A percentile compares a stretch with the other conserved stretches of the same genome.
Evolutionary conservation across 2,888 invertebrate genomes (phyloP).

Genomic region (Sepiola atlantica): DNA sequence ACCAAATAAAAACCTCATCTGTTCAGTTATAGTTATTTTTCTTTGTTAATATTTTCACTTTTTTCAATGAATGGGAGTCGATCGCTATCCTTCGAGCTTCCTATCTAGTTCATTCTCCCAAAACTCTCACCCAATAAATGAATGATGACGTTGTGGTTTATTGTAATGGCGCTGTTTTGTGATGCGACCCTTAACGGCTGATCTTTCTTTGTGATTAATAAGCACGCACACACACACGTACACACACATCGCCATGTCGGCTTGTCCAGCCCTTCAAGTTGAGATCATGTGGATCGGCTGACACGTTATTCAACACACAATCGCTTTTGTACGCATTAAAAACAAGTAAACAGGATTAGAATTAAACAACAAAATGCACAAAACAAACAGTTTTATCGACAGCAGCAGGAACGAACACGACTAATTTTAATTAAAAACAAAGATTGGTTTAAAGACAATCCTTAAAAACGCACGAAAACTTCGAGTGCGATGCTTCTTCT

Average conservation of each 20-base stretch:
- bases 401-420: not conserved
- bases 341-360: not conserved
- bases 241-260: not conserved
- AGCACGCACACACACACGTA: not conserved
- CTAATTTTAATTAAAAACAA: not conserved
- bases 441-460: not conserved
- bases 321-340: not conserved
- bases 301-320: not conserved
- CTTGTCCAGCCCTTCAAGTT: not conserved
- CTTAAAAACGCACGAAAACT: too few species aligned
- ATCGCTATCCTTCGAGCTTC: too few species aligned
- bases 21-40: too few species aligned
- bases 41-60: too few species aligned
- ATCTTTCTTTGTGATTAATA: constrained; percentile 11
- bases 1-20: too few species aligned
- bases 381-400: not conserved
- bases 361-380: not conserved
- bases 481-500: too few species aligned
- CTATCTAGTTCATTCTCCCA: not conserved
- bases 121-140: not conserved
- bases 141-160: not conserved
- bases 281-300: not conserved
- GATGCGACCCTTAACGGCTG: constrained; percentile 8
- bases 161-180: not conserved
- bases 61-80: too few species aligned